Conservation (phyloP, 2,888 invertebrate species). For the Nephrotoma appendiculata region DNA sequence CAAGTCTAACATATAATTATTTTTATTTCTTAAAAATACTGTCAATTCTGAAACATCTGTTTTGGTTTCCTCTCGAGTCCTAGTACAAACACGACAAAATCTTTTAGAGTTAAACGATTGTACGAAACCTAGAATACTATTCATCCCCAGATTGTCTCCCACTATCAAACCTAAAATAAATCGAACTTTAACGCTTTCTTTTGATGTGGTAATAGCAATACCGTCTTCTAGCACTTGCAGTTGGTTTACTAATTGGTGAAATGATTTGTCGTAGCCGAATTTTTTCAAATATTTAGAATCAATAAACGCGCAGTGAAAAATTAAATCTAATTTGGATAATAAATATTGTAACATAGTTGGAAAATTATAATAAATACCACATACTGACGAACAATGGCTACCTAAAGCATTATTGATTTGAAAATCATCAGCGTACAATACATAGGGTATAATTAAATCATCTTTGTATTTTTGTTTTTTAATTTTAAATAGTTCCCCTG, state of each 20-base stretch:
- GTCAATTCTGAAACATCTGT: conserved; percentile 5
- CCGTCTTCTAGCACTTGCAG: not conserved
- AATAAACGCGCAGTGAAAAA: not conserved
- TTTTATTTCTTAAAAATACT: conserved; percentile 9
- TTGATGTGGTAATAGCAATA: not conserved
- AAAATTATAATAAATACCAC: not conserved
- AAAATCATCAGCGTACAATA: not conserved
- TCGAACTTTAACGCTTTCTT: conserved; percentile 5
- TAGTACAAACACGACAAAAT: conserved; percentile 14
- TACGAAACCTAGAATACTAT: not conserved
- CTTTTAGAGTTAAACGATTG: conserved; percentile 5
- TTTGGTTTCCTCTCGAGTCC: conserved; percentile 11
- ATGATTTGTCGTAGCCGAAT: not conserved
- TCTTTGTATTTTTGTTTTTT: no score
- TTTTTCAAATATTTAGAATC: not conserved
- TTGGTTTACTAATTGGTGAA: not conserved
- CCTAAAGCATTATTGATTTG: not conserved
- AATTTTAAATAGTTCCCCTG: no score
- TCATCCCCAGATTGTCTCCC: not conserved
- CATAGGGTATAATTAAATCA: not conserved
- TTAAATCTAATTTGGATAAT: not conserved
- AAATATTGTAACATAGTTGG: not conserved
- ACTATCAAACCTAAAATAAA: not conserved
- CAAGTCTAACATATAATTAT: conserved; percentile 12
- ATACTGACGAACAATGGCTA: not conserved